Base-by-base conservation (phyloP, 1,140 invertebrate species). In the Dendroctonus ponderosae region DNA sequence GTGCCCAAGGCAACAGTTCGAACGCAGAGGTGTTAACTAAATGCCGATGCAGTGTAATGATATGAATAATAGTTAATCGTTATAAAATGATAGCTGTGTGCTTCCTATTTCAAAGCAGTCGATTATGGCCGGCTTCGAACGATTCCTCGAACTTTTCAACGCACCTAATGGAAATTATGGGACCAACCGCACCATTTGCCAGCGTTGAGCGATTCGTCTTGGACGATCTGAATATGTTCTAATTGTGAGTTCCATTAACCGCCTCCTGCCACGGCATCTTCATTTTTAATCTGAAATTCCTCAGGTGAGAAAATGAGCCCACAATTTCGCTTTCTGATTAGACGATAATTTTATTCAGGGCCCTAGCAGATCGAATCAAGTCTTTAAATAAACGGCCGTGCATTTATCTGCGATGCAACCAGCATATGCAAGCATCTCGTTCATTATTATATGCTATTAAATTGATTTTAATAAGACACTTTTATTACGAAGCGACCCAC, bases 11-110 rank as follows among this genome's bases (percentile, higher is more conserved):
- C 57, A 37, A 59, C 57, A 11, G 14, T n/a, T 56, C 38, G 57
- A 59, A 26, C 40, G 57, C 43, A 59, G 57, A 59, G 57, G 57
- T 59, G 57, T 59, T 59, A 59, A 44, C n/a, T 59, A 48, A 59
- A 59, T 59, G 26, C 41, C 57, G 57, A 43, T 59, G 37, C 26
- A 59, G 38, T 48, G 41, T 43, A 59, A 59, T 39, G 57, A 59
- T 59, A 59, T 59, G 53, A 37, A 56, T 56, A 56, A 56, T 56
- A 56, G 7, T 56, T 38, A 40, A 38, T 56, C 37, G 26, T 56
- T 41, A 56, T 56, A 56, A 56, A 56, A 56, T 56, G 7, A 56
- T 56, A 56, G 12, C 46, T 14, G 14, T 48, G 11, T n/a, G 14
- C 14, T 48, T 48, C 14, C 46, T 14, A n/a, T 48, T 14, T 48